A percentile compares a stretch with the other conserved stretches of the same genome.
phyloP scores from a whole-genome alignment of 2,797 vertebrate genomes.

The Oophaga sylvatica region DNA sequence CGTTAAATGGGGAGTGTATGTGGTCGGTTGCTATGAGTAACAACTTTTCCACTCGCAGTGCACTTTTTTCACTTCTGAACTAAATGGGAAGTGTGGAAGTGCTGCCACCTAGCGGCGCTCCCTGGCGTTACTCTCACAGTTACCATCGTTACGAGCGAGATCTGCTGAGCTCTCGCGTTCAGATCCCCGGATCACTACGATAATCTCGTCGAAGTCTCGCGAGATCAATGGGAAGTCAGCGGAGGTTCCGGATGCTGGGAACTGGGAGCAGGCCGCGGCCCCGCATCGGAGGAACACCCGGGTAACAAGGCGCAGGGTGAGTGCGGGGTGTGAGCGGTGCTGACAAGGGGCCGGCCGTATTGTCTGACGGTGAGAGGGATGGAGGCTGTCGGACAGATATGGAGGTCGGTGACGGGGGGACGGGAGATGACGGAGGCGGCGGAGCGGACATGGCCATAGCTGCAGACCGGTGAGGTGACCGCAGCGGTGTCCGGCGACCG shows the following conservation, averaged over 20 bases:
- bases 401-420: too few relatives aligned
- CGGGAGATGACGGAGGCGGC: not conserved
- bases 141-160: not conserved
- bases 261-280: slow-evolving; percentile 10
- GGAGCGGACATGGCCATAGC: too few relatives aligned
- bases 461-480: too few relatives aligned
- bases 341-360: not conserved
- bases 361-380: too few relatives aligned
- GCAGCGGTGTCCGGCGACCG: too few relatives aligned
- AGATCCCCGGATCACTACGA: not conserved
- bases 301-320: not conserved
- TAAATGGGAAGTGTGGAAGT: not conserved
- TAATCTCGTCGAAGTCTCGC: slow-evolving; percentile 15
- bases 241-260: slow-evolving; percentile 31
- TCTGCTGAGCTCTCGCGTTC: not conserved
- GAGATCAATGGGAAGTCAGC: not conserved
- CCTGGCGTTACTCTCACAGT: not conserved
- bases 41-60: not conserved
- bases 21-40: not conserved
- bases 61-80: not conserved
- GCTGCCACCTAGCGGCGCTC: not conserved
- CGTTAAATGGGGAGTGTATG: too few relatives aligned
- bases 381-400: too few relatives aligned
- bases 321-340: not conserved
- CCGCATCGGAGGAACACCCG: not conserved